Base-by-base conservation (phyloP, 2,113 vertebrate species). In the Zosterops pallidus region DNA sequence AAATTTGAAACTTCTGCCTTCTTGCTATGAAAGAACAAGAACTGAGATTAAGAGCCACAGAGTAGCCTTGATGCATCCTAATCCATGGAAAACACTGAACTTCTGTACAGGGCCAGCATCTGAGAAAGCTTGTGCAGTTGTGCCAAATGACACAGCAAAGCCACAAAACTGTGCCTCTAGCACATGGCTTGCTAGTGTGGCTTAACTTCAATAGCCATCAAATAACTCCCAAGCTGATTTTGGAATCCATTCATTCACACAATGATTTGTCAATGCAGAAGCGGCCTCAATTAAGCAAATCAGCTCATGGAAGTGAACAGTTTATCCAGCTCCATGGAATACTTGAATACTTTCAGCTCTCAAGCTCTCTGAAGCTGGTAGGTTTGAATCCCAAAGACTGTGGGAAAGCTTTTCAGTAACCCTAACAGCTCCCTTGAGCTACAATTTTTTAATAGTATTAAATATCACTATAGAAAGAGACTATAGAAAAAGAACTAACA, bases 231-330 rank as follows among this genome's bases (percentile, higher is more conserved):
- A 93, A 75, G 79, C 53, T 82, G 82, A 6, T 86, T 94, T 31
- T 81, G 79, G 72, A 96, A 95, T 64, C 90, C 33, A 23, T 80
- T 95, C 67, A 94, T 71, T 93, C 92, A 90, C 59, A 89, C 79
- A 84, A 60, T 29, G 53, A 76, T 87, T 15, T 88, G 68, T 74
- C 79, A 90, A 56, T 25, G 76, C 87, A 94, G 71, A 94, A 94
- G 82, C 2, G 12, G 71, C 55, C 70, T 83, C 71, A 56, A 37
- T 12, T 26, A 75, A 62, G 68, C 60, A 88, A 93, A 95, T 67
- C 74, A 83, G 84, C 35, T 59, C 46, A 77, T 77, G 59, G 82
- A 91, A 83, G 50, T 3, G 2, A 87, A 35, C 0, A 0, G 59
- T 60, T 95, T 69, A 62, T 72, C 55, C 31, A 69, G 63, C 46